Conservation (phyloP, 2,888 invertebrate species). For the Erebia ligea region DNA sequence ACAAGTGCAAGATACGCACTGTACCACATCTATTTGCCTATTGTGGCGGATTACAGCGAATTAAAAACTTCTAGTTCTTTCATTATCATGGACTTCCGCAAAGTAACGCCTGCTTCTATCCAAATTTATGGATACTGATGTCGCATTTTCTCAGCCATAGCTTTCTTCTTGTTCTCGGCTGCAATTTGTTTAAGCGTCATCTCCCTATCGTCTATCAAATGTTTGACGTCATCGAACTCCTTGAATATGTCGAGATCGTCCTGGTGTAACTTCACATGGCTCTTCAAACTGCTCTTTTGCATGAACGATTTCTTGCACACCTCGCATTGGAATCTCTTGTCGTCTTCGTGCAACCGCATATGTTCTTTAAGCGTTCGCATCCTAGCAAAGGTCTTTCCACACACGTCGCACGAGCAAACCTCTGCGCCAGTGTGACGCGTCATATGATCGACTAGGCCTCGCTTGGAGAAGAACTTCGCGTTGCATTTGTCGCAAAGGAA, state of each 20-base stretch:
- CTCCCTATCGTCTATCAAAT: conserved; percentile 73
- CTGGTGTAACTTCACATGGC: conserved; percentile 70
- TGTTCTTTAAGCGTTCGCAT: conserved; percentile 68
- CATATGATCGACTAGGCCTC: conserved; percentile 69
- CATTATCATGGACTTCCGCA: too few relatives aligned
- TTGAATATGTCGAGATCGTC: conserved; percentile 77
- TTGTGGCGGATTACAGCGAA: too few relatives aligned
- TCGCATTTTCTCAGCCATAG: conserved; percentile 53
- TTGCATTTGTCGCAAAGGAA: conserved; percentile 73
- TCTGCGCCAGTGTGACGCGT: conserved; percentile 65
- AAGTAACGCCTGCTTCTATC: too few relatives aligned
- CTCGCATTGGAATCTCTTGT: conserved; percentile 69
- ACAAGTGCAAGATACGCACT: too few relatives aligned
- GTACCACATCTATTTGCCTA: too few relatives aligned
- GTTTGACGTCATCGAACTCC: conserved; percentile 77
- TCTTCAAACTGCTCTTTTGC: conserved; percentile 74
- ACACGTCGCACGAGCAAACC: conserved; percentile 63
- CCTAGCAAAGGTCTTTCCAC: conserved; percentile 66
- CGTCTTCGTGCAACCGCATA: conserved; percentile 66
- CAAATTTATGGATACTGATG: conserved; percentile 23
- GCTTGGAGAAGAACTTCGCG: conserved; percentile 73
- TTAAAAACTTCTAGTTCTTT: too few relatives aligned
- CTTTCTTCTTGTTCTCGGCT: conserved; percentile 66
- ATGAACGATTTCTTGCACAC: conserved; percentile 72
- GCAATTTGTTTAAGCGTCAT: conserved; percentile 75